Conservation (phyloP, 92 coral and sea anemone species). For the Parazoanthus atlanticus region DNA sequence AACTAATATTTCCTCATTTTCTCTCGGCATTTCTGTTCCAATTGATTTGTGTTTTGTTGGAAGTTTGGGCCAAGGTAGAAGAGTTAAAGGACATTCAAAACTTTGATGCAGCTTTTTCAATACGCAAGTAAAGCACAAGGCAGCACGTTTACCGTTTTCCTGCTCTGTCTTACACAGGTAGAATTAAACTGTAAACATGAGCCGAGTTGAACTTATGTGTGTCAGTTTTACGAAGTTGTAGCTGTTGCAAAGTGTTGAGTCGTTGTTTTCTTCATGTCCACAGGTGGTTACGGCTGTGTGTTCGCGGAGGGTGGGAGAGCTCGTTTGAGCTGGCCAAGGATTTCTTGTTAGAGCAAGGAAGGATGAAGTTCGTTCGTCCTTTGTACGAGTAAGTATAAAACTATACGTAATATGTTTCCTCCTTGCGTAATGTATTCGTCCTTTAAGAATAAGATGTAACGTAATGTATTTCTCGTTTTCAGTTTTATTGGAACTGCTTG, state of each 20-base stretch:
- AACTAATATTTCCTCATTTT: no score
- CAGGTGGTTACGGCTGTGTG: slow-evolving; percentile 83
- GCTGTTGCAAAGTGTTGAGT: not conserved
- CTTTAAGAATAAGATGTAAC: not conserved
- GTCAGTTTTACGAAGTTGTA: not conserved
- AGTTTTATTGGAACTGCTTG: no score
- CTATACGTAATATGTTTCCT: not conserved
- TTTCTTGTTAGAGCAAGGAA: slow-evolving; percentile 76
- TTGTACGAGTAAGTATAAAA: slow-evolving; percentile 73
- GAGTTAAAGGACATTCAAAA: no score
- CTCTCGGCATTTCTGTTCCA: no score
- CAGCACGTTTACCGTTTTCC: no score
- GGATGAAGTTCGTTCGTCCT: slow-evolving; percentile 84
- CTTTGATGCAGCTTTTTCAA: no score
- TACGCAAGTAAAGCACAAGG: no score
- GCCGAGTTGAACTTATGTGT: no score
- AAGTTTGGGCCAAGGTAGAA: no score
- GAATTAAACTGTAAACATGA: no score
- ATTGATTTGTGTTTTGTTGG: no score
- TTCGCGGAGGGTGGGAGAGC: slow-evolving; percentile 64
- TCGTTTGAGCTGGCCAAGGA: slow-evolving; percentile 65
- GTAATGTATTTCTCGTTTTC: not conserved
- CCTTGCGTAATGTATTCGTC: not conserved
- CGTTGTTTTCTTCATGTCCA: not conserved
- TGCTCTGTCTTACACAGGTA: no score